These are phyloP conservation scores for Penaeus indicus DNA, from an alignment of 1,140 invertebrate genomes.

Conservation along the genomic window DNA sequence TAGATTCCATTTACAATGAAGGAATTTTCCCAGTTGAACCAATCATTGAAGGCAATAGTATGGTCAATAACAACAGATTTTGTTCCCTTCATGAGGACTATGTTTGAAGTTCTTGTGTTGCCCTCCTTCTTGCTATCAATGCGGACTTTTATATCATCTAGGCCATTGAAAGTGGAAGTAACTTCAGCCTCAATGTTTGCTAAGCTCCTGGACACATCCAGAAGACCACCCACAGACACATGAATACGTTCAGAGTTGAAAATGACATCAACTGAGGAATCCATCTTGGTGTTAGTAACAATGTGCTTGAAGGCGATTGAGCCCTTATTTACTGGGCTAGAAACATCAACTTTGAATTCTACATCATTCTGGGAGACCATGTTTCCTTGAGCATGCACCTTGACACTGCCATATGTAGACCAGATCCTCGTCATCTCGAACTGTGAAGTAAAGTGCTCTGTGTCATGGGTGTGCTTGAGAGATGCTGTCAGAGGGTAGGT, in stretches of 20 bases:
- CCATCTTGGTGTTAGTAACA: constrained; percentile 21
- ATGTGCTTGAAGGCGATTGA: constrained; percentile 42
- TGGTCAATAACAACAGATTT: constrained; percentile 31
- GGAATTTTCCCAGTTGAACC: constrained; percentile 47
- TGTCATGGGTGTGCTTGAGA: constrained; percentile 32
- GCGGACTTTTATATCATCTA: constrained; percentile 51
- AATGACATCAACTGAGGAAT: neutral
- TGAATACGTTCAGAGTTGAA: constrained; percentile 37
- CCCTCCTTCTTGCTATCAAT: constrained; percentile 28
- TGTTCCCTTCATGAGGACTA: neutral
- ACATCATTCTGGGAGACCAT: constrained; percentile 36
- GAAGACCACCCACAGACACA: constrained; percentile 26
- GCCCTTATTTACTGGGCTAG: constrained; percentile 32
- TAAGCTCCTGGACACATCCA: constrained; percentile 4
- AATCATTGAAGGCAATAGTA: constrained; percentile 19
- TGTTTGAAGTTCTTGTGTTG: constrained; percentile 31
- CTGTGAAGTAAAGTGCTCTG: constrained; percentile 41
- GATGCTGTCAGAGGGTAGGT: constrained; percentile 38
- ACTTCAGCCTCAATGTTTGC: constrained; percentile 32
- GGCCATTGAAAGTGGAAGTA: constrained; percentile 33
- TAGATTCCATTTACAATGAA: constrained; percentile 24
- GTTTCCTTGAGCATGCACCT: constrained; percentile 51
- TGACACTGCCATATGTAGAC: constrained; percentile 39
- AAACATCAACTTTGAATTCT: constrained; percentile 21
- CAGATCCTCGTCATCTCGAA: constrained; percentile 43